Percentiles rank a stretch among this genome's conserved stretches.
Evolutionary conservation across 2,113 vertebrate species (phyloP).

Genomic region (Lagopus muta): DNA sequence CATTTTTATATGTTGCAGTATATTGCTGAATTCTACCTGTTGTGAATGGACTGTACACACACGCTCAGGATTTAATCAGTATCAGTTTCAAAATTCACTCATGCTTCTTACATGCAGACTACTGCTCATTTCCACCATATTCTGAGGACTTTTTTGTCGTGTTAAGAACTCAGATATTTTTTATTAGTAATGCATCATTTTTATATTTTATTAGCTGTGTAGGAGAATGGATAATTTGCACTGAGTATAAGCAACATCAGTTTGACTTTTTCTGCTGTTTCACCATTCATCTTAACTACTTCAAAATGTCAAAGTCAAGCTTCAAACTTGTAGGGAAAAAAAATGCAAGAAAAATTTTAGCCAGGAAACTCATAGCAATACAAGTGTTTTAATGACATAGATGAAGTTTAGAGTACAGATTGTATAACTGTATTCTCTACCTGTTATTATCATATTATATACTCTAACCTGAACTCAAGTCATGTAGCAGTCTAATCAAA

Average conservation of each 20-base stretch:
- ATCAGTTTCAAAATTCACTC: background rate
- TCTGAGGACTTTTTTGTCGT: background rate
- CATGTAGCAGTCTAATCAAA: background rate
- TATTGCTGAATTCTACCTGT: background rate
- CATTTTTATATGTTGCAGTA: background rate
- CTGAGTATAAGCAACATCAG: background rate
- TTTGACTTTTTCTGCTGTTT: constrained; percentile 25
- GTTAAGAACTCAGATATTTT: background rate
- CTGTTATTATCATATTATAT: background rate
- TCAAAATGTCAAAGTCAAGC: constrained; percentile 6
- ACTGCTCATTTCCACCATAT: background rate
- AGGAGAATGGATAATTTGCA: constrained; percentile 5
- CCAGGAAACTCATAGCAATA: background rate
- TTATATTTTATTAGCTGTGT: background rate
- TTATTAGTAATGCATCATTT: background rate
- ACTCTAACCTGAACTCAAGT: background rate
- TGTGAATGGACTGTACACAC: background rate
- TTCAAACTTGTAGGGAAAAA: background rate
- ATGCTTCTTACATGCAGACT: background rate
- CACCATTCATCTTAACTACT: background rate
- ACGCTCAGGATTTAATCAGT: background rate
- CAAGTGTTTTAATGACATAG: background rate
- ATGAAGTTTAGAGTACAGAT: background rate
- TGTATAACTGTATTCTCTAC: background rate
- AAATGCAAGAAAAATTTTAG: background rate